These are phyloP conservation scores for Acanthosepion pharaonis DNA, from an alignment of 2,888 invertebrate genomes.

Conservation along the genomic window DNA sequence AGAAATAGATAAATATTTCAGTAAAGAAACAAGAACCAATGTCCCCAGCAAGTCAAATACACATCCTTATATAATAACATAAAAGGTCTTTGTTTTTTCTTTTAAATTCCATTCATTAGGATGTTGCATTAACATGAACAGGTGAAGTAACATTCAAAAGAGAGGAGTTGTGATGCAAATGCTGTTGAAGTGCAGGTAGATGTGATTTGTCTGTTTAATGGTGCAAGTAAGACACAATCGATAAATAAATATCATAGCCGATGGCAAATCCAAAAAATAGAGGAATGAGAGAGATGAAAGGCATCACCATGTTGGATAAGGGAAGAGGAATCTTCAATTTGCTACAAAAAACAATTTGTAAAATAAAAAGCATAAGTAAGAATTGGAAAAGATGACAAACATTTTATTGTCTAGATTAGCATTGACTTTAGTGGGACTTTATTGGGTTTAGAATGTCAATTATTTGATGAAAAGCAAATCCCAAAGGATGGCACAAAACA, in stretches of 20 bases:
- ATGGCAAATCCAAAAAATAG: conserved; percentile 72
- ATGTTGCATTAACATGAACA: neutral
- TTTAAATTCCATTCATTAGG: neutral
- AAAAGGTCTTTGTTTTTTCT: no score
- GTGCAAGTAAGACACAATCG: neutral
- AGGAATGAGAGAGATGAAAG: conserved; percentile 63
- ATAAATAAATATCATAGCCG: conserved; percentile 63
- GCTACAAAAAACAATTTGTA: neutral
- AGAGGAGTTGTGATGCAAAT: neutral
- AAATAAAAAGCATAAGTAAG: no score
- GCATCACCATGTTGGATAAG: conserved; percentile 51
- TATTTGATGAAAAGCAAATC: neutral
- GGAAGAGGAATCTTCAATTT: neutral
- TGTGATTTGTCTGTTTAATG: neutral
- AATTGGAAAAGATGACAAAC: neutral
- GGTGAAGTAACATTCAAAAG: neutral
- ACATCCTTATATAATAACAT: no score
- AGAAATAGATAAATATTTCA: no score
- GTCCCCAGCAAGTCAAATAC: no score
- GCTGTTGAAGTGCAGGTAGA: neutral
- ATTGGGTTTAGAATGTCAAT: neutral
- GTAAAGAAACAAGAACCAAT: no score
- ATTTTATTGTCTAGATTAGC: neutral
- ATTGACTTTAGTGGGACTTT: neutral
- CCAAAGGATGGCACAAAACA: no score